Evolutionary conservation across 2,113 vertebrate species (phyloP), one percentile per base, ranked within the genome.

Genomic region (Saiga tatarica): DNA sequence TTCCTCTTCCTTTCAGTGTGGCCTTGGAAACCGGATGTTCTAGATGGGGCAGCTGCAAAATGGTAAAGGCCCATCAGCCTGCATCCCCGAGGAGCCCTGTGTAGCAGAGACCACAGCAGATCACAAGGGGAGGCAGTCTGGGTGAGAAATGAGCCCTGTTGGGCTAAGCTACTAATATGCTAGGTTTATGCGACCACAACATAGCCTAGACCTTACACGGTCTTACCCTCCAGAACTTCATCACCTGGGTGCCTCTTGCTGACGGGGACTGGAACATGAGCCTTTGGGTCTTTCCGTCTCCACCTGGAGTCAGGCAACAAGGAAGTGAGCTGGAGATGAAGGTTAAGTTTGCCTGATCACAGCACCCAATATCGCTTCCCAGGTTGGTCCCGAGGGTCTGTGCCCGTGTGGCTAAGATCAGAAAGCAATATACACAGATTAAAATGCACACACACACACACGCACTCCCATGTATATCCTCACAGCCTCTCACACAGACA

Each of bases 141-240:
- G 3, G 2, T 52, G 39, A 33, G 28, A 10, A 76, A n/a, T 8
- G 21, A 12, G 11, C 13, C 57, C 25, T 62, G 10, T 0, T 23
- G 36, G 3, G 12, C 74, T 45, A 26, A 52, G 12, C 67, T 52
- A 1, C 60, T 3, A 39, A n/a, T 12, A 6, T 6, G 39, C 11
- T n/a, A 7, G 47, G 47, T 23, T 4, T 16, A 5, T 83, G 55
- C 17, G 57, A 59, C 15, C 36, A 9, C 28, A 23, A 45, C 7
- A 0, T 0, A 6, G 53, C 28, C 36, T 6, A 2, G 16, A 7
- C 62, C 84, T 71, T 2, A 2, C 30, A 3, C 0, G 12, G 28
- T 3, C 52, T 79, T 36, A 17, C 12, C 10, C 0, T n/a, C 60
- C 19, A 7, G 57, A 76, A 28, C 30, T 21, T 14, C 3, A 19